Evolutionary conservation across 1,140 invertebrate species (phyloP).

Genomic region (Phthorimaea operculella): DNA sequence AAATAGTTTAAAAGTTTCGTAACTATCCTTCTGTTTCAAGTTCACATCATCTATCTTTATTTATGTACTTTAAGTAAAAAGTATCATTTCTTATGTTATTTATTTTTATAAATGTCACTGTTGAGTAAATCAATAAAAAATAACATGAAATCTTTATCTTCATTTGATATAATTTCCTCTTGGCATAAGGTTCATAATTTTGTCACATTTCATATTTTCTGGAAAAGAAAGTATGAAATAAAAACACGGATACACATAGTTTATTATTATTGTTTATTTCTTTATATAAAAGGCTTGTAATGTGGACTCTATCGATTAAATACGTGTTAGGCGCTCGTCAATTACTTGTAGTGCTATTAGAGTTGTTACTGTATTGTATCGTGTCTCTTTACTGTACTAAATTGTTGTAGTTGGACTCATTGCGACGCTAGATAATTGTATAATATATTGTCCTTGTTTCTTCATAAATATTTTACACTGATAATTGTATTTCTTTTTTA

Average conservation of each 20-base stretch:
- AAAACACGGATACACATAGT: too few species aligned
- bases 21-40: slow-evolving; percentile 11
- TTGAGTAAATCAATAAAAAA: too few species aligned
- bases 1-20: slow-evolving; percentile 42
- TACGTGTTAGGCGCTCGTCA: slow-evolving; percentile 31
- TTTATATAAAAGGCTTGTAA: background rate
- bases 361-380: slow-evolving; percentile 29
- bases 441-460: slow-evolving; percentile 66
- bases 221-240: too few species aligned
- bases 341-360: slow-evolving; percentile 42
- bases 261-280: too few species aligned
- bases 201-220: too few species aligned
- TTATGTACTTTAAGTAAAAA: too few species aligned
- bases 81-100: too few species aligned
- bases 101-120: too few species aligned
- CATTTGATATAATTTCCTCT: too few species aligned
- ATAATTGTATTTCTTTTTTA: slow-evolving; percentile 27
- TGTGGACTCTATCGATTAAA: background rate
- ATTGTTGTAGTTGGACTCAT: slow-evolving; percentile 60
- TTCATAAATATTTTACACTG: slow-evolving; percentile 64
- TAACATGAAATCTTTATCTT: too few species aligned
- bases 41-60: background rate
- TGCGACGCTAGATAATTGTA: slow-evolving; percentile 57
- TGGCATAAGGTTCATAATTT: too few species aligned
- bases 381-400: slow-evolving; percentile 40